phyloP scores from a whole-genome alignment of 1,140 invertebrate genomes.

The Ceratina calcarata region DNA sequence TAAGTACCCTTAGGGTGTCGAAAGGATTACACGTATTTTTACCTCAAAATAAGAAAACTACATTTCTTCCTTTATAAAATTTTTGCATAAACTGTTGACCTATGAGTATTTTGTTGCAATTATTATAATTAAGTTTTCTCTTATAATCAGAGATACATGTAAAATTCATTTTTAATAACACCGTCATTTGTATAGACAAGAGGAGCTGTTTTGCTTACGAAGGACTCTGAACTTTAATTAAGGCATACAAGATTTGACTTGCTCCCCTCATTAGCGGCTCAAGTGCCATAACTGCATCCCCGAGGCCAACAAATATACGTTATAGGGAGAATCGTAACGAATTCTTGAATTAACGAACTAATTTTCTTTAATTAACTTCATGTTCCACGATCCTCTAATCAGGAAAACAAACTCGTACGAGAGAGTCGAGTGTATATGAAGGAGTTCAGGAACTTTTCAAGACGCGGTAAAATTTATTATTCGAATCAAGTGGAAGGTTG shows the following conservation, averaged over 20 bases:
- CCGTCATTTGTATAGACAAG: neutral
- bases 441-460: too few relatives aligned
- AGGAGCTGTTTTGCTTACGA: neutral
- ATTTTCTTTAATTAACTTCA: neutral
- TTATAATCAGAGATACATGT: too few relatives aligned
- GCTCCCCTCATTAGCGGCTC: slow-evolving; percentile 7
- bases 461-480: too few relatives aligned
- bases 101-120: neutral
- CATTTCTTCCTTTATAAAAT: neutral
- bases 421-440: too few relatives aligned
- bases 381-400: neutral
- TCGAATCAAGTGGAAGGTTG: too few relatives aligned
- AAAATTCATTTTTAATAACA: neutral
- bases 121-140: too few relatives aligned
- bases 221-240: neutral
- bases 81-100: neutral
- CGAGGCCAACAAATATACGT: neutral
- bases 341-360: neutral
- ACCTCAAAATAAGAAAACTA: neutral
- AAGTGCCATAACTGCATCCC: slow-evolving; percentile 1
- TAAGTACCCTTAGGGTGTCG: neutral
- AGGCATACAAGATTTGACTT: neutral
- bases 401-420: neutral
- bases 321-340: neutral
- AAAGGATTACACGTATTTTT: neutral